Percentiles rank a stretch among this genome's conserved stretches.
Evolutionary conservation across 2,113 vertebrate species (phyloP).

Genomic region (Gracilinanus agilis): DNA sequence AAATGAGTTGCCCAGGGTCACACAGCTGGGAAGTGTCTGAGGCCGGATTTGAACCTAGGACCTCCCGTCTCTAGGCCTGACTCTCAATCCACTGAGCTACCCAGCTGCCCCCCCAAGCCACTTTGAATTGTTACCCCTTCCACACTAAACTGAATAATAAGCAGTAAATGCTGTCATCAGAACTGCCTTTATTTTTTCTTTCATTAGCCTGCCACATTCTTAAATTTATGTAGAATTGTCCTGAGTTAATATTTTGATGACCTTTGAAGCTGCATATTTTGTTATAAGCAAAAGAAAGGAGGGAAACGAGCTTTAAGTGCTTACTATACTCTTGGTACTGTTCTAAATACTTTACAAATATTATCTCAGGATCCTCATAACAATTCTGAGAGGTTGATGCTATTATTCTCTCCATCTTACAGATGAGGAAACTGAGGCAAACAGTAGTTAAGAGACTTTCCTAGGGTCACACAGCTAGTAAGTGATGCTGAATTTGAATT

Average conservation of each 20-base stretch:
- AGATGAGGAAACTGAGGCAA: background rate
- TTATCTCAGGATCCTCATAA: background rate
- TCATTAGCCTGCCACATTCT: background rate
- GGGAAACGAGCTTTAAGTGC: background rate
- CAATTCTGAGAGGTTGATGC: background rate
- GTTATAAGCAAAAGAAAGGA: background rate
- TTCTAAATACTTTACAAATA: background rate
- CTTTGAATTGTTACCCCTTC: background rate
- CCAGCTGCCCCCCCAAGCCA: no score
- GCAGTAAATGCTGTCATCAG: no score
- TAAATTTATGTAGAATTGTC: background rate
- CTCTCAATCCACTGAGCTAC: no score
- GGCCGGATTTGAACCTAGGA: no score
- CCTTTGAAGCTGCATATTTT: background rate
- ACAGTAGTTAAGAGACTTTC: background rate
- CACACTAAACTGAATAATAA: background rate
- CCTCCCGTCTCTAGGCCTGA: no score
- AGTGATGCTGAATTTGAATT: background rate
- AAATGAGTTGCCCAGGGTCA: no score
- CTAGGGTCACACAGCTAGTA: background rate
- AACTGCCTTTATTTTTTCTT: background rate
- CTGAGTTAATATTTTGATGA: background rate
- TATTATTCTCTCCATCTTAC: background rate
- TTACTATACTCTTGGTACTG: background rate
- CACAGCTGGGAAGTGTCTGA: no score